Base-by-base conservation (phyloP, 2,113 vertebrate species). In the Clarias batrachus region DNA sequence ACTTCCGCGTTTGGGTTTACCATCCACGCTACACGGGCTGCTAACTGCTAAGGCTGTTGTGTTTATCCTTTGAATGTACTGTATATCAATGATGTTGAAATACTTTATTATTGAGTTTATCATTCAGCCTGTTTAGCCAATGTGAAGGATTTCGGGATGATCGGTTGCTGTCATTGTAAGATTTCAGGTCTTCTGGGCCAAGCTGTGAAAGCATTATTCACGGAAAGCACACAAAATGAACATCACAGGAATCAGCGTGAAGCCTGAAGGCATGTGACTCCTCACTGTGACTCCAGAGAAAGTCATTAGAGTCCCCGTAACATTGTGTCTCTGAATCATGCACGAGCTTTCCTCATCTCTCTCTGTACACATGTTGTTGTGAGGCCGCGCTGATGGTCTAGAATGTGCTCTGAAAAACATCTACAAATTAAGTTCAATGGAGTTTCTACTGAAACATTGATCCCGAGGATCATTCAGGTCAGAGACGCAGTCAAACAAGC, bases 191-290 rank as follows among this genome's bases (percentile, higher is more conserved):
- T 81, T 68, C 48, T 14, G 13, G 41, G 71, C 11, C 41, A 27
- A 77, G 82, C 76, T 63, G 59, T 41, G n/a, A 17, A 68, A 65
- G 52, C 66, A 57, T 73, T 85, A 87, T 87, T 89, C 86, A 74
- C 68, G 80, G 78, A 71, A 87, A 27, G 48, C 62, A 56, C 78
- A 87, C 65, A 54, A 66, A 66, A 25, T 27, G 60, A 63, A 66
- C 23, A 68, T 54, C 62, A 52, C 14, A 82, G 81, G 78, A 85
- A 73, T 37, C 16, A 10, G 57, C 81, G 6, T 60, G 77, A 52
- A 87, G 85, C 85, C 68, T 41, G 68, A 81, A 81, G 85, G 63
- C 85, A 81, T 66, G 65, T 3, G 84, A 54, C 62, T 84, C 83
- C 85, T 87, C 73, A 17, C 37, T 23, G 70, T 82, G 6, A 77